Conservation (phyloP, 2,888 invertebrate genomes). For the Philaethria dido region DNA sequence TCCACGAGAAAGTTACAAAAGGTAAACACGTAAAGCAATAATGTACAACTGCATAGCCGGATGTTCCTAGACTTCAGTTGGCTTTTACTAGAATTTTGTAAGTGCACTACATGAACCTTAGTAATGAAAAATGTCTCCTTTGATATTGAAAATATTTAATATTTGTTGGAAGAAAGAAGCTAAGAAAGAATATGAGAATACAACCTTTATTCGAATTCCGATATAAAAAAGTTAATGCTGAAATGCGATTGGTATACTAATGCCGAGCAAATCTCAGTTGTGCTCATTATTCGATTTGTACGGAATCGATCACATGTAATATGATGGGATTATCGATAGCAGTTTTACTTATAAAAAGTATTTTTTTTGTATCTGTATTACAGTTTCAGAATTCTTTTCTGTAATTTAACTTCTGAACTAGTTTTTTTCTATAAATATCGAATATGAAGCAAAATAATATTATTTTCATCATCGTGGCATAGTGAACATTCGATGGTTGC, state of each 20-base stretch:
- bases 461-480: background rate
- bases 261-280: background rate
- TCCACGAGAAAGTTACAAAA: background rate
- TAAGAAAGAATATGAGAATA: conserved; percentile 9
- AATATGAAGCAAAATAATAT: too few relatives aligned
- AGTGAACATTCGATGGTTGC: background rate
- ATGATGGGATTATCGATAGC: background rate
- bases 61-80: conserved; percentile 1
- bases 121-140: conserved; percentile 23
- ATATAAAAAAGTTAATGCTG: background rate
- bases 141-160: conserved; percentile 21
- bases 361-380: too few relatives aligned
- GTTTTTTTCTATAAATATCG: too few relatives aligned
- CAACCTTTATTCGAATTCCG: conserved; percentile 1
- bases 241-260: conserved; percentile 2
- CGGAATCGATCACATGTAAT: background rate
- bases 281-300: background rate
- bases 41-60: background rate
- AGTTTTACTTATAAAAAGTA: background rate
- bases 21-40: background rate
- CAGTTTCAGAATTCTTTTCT: too few relatives aligned
- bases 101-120: conserved; percentile 1
- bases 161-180: background rate
- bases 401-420: too few relatives aligned
- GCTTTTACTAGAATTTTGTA: conserved; percentile 14